Evolutionary conservation across 2,888 invertebrate genomes (phyloP), one percentile per base, ranked within the genome.

Genomic region (Macrosiphum euphorbiae): DNA sequence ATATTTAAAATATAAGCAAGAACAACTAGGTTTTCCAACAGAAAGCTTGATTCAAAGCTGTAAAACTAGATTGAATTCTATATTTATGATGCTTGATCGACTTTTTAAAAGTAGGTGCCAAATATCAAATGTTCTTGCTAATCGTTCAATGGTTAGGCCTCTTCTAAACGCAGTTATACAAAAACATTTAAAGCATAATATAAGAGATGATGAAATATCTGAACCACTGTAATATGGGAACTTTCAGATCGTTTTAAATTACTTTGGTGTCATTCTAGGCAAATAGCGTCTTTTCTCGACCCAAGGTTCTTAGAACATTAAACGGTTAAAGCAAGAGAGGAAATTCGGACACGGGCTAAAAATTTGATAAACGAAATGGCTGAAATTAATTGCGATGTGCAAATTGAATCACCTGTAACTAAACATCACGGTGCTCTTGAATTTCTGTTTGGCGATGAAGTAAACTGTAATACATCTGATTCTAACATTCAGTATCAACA

Each of bases 1-100:
- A 50, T 67, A 47, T 90, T 90, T 67, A 61, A 89, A 89, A 89
- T 44, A 61, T 61, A 89, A 89, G 35, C 89, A 89, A 44, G 44
- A 89, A 20, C 89, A 89, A 89, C 44, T 61, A 67, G 90, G 50
- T 67, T 67, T 90, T 24, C 47, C 90, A 90, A 67, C 67, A 90
- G 47, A 67, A 90, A 67, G 50, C 35, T 67, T 67, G 7, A 50
- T 90, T 67, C 67, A 90, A 58, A 4, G 55, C 7, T 58, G 55
- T 58, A 58, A 58, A 58, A 58, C 55, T 8, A 88, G 88, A 78
- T 90, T 47, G 67, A 90, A 90, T 50, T 87, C 87, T 50, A 50
- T 87, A n/a, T 50, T 13, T 50, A 87, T 87, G 50, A 87, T 50
- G 50, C 50, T 87, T 50, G 50, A 87, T 50, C 50, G 50, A 16